These are phyloP conservation scores for Oryzias dopingdopingensis DNA, from an alignment of 2,797 vertebrate species.

Conservation along the genomic window DNA sequence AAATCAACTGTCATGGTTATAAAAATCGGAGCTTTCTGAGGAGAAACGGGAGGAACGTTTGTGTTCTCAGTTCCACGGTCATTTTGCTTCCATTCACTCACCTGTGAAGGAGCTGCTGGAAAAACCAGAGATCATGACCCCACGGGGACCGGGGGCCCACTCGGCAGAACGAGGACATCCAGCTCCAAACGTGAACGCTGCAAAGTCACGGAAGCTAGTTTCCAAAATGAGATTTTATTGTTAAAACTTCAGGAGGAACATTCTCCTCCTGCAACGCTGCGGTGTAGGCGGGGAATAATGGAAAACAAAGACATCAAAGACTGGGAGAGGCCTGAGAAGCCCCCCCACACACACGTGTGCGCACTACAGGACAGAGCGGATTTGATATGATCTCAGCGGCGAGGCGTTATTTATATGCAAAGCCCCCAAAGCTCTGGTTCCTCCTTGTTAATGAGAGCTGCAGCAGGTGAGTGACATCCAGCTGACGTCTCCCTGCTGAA, in stretches of 20 bases:
- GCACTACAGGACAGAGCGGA: conserved; percentile 22
- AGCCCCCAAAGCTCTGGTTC: conserved; percentile 51
- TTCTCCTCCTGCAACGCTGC: conserved; percentile 5
- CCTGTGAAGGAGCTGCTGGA: conserved; percentile 20
- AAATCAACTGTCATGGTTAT: conserved; percentile 5
- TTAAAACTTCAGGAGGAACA: conserved; percentile 45
- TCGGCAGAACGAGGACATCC: conserved; percentile 38
- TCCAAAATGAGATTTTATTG: conserved; percentile 56
- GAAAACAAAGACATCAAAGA: conserved; percentile 57
- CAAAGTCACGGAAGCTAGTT: conserved; percentile 29
- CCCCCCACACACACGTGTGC: conserved; percentile 14
- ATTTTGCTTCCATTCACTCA: conserved; percentile 14
- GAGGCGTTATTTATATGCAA: conserved; percentile 76
- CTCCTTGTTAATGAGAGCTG: conserved; percentile 66
- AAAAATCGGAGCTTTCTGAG: conserved; percentile 47
- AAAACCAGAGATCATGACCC: conserved; percentile 54
- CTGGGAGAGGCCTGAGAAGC: conserved; percentile 5
- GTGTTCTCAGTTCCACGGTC: conserved; percentile 23
- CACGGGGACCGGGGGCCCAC: conserved; percentile 17
- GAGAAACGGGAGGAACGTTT: conserved; percentile 36
- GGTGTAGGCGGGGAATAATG: conserved; percentile 10
- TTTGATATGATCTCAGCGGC: conserved; percentile 60
- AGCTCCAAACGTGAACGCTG: conserved; percentile 14
- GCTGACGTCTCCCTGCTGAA: conserved; percentile 11
- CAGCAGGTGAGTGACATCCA: conserved; percentile 61